Evolutionary conservation across 2,113 vertebrate genomes (phyloP).

Genomic region (Seriola aureovittata): DNA sequence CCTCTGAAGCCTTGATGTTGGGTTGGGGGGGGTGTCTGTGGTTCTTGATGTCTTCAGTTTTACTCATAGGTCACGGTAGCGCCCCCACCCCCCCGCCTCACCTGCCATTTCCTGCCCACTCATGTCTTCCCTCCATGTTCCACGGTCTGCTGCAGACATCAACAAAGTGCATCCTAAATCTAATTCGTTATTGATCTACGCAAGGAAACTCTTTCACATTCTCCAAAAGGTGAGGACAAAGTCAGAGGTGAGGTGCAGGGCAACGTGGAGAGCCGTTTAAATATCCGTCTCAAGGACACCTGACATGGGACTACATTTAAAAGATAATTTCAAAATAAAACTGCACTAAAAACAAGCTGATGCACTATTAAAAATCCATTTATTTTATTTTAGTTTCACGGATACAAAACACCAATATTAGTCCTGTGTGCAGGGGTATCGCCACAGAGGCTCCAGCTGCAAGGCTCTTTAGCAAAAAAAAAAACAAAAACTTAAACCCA

Average conservation of each 20-base stretch:
- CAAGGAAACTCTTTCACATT: neutral
- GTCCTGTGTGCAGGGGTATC: no score
- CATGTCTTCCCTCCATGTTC: constrained; percentile 1
- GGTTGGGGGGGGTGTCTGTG: neutral
- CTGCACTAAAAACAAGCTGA: no score
- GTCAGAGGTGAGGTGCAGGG: neutral
- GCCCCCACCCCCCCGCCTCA: neutral
- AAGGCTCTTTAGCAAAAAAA: no score
- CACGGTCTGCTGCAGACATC: neutral
- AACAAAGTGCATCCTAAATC: neutral
- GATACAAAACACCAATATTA: no score
- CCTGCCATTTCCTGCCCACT: constrained; percentile 18
- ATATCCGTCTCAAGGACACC: neutral
- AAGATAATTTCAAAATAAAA: neutral
- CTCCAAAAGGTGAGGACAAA: neutral
- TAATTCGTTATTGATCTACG: neutral
- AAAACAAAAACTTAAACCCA: no score
- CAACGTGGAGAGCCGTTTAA: neutral
- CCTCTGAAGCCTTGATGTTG: constrained; percentile 49
- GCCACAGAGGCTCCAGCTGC: no score
- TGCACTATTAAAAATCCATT: no score
- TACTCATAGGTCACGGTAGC: constrained; percentile 47
- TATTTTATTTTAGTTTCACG: no score
- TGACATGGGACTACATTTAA: neutral
- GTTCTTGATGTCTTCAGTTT: constrained; percentile 35